A percentile compares a stretch with the other conserved stretches of the same genome.
Evolutionary conservation across 2,113 vertebrate genomes (phyloP).

Genomic region (Plestiodon gilberti): DNA sequence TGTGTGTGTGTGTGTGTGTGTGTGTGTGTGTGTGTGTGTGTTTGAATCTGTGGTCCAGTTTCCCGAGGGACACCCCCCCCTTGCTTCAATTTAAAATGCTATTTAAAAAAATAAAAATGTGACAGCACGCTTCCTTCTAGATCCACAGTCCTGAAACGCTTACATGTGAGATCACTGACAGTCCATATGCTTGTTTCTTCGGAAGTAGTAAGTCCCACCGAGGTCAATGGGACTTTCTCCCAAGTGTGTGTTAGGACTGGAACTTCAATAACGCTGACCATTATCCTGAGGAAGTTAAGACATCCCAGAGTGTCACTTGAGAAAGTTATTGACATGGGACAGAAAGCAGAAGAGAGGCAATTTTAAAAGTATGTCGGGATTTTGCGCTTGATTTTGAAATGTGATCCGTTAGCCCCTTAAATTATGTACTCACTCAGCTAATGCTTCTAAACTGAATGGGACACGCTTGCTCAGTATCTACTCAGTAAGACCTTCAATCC

Average conservation of each 20-base stretch:
- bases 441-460: neutral
- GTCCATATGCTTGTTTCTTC: neutral
- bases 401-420: neutral
- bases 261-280: neutral
- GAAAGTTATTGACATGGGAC: neutral
- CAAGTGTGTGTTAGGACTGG: neutral
- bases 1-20: no score
- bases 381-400: neutral
- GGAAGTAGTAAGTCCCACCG: neutral
- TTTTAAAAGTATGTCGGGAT: neutral
- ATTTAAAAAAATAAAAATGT: slow-evolving; percentile 30
- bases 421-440: neutral
- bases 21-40: no score
- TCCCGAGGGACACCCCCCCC: neutral
- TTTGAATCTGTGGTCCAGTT: neutral
- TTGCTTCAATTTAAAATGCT: slow-evolving; percentile 11
- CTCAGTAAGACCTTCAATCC: neutral
- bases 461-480: neutral
- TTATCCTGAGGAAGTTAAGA: neutral
- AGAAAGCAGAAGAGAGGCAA: neutral
- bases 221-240: neutral
- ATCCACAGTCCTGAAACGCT: neutral
- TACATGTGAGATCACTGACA: no score
- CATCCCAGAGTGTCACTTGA: neutral
- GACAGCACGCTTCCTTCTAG: neutral